Evolutionary conservation across 2,113 vertebrate genomes (phyloP), one percentile per base, ranked within the genome.

Genomic region (Tyrannus savana): DNA sequence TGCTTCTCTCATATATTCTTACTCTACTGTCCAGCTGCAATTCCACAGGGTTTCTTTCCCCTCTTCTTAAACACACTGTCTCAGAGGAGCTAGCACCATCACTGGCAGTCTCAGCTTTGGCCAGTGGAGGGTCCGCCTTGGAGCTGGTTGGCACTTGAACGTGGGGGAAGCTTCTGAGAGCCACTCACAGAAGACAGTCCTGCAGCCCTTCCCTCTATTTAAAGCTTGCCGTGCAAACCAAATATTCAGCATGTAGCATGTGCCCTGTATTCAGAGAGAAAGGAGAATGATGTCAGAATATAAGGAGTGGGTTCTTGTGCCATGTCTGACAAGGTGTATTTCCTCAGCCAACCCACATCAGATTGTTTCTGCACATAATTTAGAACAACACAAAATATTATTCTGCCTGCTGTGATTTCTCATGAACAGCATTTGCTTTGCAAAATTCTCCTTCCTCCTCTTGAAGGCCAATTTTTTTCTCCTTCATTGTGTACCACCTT

Each of bases 41-140:
- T 25, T 62, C 28, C 28, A 50, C 46, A 62, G n/a, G 9, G 4
- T 8, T 28, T 73, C 35, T 64, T 33, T 15, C 2, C 30, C 4
- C 11, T 1, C 7, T 28, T 66, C 42, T 50, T 2, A 66, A 50
- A 33, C 31, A 6, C 5, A 12, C 19, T 25, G 44, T 44, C 9
- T 37, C 68, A 59, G 68, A 52, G 10, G 10, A 39, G 16, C 37
- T 52, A 33, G 22, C 14, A 10, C 12, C 14, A 35, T 23, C 59
- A 23, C 0, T 1, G 24, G 9, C 30, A 13, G 24, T 19, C 30
- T 63, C 7, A 22, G 41, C 5, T 13, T 50, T 66, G 37, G 52
- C 27, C 33, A 50, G 10, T 0, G 0, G 14, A 3, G 2, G 11
- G 9, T 42, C 31, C 23, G 8, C 24, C 18, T 37, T 44, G 22